Conservation (phyloP, 2,888 invertebrate species). For the Drosophila infuscata region DNA sequence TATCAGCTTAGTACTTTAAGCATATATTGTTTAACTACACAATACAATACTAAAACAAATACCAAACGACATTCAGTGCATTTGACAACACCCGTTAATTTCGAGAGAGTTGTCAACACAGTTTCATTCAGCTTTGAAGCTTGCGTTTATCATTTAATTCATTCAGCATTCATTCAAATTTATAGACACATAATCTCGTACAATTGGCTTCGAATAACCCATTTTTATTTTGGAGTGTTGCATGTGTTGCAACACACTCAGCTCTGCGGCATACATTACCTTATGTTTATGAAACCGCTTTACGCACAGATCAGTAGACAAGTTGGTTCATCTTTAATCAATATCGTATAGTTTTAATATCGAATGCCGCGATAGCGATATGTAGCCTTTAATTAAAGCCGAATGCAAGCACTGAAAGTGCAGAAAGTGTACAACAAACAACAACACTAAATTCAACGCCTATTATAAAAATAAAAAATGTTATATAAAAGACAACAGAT, state of each 20-base stretch:
- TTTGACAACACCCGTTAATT: slow-evolving; percentile 44
- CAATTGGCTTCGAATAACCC: slow-evolving; percentile 57
- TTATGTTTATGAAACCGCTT: slow-evolving; percentile 34
- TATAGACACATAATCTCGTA: slow-evolving; percentile 35
- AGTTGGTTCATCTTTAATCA: slow-evolving; percentile 54
- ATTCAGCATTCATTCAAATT: slow-evolving; percentile 40
- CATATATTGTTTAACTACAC: slow-evolving; percentile 45
- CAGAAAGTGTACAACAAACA: slow-evolving; percentile 55
- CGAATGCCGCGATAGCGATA: slow-evolving; percentile 84
- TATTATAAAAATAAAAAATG: slow-evolving; percentile 27
- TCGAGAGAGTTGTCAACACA: slow-evolving; percentile 34
- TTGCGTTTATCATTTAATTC: slow-evolving; percentile 54
- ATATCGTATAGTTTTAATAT: slow-evolving; percentile 43
- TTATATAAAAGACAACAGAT: slow-evolving; percentile 54
- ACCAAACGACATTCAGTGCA: slow-evolving; percentile 66
- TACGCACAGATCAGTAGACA: slow-evolving; percentile 71
- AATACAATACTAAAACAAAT: slow-evolving; percentile 20
- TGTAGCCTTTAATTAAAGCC: slow-evolving; percentile 62
- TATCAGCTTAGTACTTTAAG: slow-evolving; percentile 52
- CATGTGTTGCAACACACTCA: slow-evolving; percentile 23
- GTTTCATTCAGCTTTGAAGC: slow-evolving; percentile 59
- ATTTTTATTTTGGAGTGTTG: slow-evolving; percentile 32
- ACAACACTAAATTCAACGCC: slow-evolving; percentile 62
- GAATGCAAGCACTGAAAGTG: slow-evolving; percentile 44
- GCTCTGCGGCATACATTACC: slow-evolving; percentile 62